Evolutionary conservation across 2,888 invertebrate genomes (phyloP).

Genomic region (Agriopis leucophaearia): DNA sequence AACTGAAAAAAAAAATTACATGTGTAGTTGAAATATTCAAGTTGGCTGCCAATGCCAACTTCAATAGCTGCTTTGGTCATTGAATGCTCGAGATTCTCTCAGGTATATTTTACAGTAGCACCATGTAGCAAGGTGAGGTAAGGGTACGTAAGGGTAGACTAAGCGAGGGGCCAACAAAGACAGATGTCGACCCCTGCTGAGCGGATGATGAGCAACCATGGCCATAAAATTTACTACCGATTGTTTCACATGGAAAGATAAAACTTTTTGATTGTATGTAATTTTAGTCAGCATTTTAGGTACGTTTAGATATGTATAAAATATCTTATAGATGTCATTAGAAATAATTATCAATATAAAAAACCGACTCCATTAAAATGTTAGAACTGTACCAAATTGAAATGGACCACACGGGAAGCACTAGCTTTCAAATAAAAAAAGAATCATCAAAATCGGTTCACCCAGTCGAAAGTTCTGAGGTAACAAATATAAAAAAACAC

Average conservation of each 20-base stretch:
- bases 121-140: slow-evolving; percentile 13
- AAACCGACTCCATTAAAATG: too few species aligned
- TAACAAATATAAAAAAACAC: too few species aligned
- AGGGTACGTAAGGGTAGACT: slow-evolving; percentile 40
- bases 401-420: too few species aligned
- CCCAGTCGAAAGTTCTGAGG: too few species aligned
- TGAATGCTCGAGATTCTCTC: not conserved
- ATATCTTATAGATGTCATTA: not conserved
- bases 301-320: not conserved
- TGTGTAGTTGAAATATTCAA: too few species aligned
- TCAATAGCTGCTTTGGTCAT: too few species aligned
- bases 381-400: too few species aligned
- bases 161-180: slow-evolving; percentile 59
- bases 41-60: too few species aligned
- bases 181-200: slow-evolving; percentile 83
- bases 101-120: slow-evolving; percentile 23
- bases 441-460: too few species aligned
- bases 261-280: slow-evolving; percentile 6
- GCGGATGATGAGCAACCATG: slow-evolving; percentile 71
- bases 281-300: not conserved
- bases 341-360: too few species aligned
- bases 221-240: slow-evolving; percentile 66
- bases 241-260: slow-evolving; percentile 51
- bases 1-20: too few species aligned
- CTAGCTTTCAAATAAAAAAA: too few species aligned